Evolutionary conservation across 1,140 invertebrate species (phyloP), one percentile per base, ranked within the genome.

Genomic region (Caenorhabditis briggsae): DNA sequence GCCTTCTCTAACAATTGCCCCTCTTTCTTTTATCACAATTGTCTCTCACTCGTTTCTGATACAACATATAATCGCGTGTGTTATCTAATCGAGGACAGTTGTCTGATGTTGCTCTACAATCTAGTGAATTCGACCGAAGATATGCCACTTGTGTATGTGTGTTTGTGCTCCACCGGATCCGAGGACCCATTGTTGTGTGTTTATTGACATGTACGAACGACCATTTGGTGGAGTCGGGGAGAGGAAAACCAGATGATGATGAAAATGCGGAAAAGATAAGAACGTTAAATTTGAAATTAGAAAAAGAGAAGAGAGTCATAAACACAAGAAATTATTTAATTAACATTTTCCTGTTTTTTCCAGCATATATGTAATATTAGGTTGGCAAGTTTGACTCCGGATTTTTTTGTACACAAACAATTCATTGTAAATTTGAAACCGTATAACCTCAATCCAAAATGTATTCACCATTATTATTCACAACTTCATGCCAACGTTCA

Each of bases 71-170:
- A 78, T 78, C 70, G 46, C 16, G 70, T 23, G 70, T 78, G 70
- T 78, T 41, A 78, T 78, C 70, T 46, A 78, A 78, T 50, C 50
- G 70, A 78, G n/a, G 65, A 23, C 70, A 78, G 70, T 50, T 78
- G 70, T 78, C 41, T 50, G 33, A 78, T 78, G 70, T 53, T 78
- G 43, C 70, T 78, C 70, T n/a, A 78, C 50, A 46, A 78, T 50
- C 46, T 50, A 46, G 46, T 78, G 70, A 20, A 70, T 48, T 25
- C 23, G 61, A 11, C 23, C 33, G n/a, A 65, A 41, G 25, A 25
- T 65, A 65, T 65, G 61, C 23, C 41, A 65, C 61, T 65, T 65
- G 61, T 41, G 61, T 65, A 25, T 64, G 61, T 65, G 41, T n/a
- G 20, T 41, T 7, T 70, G 33, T 50, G 33, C 70, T 50, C 70